Evolutionary conservation across 2,113 vertebrate genomes (phyloP).

Genomic region (Corydoras sp.): DNA sequence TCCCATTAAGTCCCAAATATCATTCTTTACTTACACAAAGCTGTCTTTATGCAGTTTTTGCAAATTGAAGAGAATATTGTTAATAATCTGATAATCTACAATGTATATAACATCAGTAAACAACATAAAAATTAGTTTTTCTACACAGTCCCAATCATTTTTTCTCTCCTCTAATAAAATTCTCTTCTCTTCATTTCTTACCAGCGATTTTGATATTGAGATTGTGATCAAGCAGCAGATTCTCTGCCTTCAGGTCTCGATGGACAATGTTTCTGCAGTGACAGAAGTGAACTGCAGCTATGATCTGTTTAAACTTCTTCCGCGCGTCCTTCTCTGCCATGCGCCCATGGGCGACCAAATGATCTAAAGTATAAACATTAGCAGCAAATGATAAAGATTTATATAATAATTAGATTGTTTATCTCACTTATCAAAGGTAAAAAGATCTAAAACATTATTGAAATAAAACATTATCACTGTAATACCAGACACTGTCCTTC

Average conservation of each 20-base stretch:
- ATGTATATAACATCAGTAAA: too few relatives aligned
- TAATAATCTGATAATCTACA: too few relatives aligned
- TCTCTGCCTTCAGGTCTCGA: slow-evolving; percentile 95
- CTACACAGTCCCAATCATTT: too few relatives aligned
- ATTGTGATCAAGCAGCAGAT: slow-evolving; percentile 91
- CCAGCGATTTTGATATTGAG: slow-evolving; percentile 92
- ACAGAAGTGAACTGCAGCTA: slow-evolving; percentile 94
- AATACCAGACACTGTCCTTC: too few relatives aligned
- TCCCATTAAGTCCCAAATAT: too few relatives aligned
- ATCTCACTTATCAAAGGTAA: not conserved
- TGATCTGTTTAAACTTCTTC: slow-evolving; percentile 96
- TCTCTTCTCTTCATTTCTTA: slow-evolving; percentile 46
- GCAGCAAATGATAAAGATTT: not conserved
- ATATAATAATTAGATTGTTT: not conserved
- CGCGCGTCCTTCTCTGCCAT: slow-evolving; percentile 98
- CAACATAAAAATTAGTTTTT: too few relatives aligned
- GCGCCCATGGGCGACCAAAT: slow-evolving; percentile 92
- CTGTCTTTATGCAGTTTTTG: too few relatives aligned
- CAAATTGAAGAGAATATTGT: too few relatives aligned
- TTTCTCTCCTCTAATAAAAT: slow-evolving; percentile 27
- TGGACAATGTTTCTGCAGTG: slow-evolving; percentile 96
- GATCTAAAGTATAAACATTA: slow-evolving; percentile 67
- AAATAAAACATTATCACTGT: too few relatives aligned
- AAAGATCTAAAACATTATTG: too few relatives aligned
- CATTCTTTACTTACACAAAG: too few relatives aligned